These are phyloP conservation scores for Noctua comes DNA, from an alignment of 2,888 invertebrate genomes.

Conservation along the genomic window DNA sequence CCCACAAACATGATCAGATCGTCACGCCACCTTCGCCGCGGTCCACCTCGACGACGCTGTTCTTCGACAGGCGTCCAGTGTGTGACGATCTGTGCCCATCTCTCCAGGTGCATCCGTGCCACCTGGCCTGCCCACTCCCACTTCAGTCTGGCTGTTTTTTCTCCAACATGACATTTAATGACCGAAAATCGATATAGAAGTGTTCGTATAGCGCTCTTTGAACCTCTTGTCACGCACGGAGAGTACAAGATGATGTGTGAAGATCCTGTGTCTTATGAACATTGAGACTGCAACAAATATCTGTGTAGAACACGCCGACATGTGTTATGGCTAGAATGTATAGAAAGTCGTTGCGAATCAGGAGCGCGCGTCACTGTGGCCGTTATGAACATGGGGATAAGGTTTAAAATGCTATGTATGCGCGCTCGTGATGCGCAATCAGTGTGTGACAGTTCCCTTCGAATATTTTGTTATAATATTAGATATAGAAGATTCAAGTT, in stretches of 20 bases:
- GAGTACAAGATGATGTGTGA: not conserved
- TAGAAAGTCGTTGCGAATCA: not conserved
- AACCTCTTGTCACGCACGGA: slow-evolving; percentile 8
- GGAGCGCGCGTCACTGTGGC: not conserved
- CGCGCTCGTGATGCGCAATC: not conserved
- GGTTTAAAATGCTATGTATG: not conserved
- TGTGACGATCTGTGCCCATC: too few relatives aligned
- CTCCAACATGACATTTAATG: too few relatives aligned
- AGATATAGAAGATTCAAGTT: slow-evolving; percentile 19
- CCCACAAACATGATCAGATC: too few relatives aligned
- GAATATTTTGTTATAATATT: slow-evolving; percentile 39
- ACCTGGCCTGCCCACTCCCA: too few relatives aligned
- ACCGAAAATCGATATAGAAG: not conserved
- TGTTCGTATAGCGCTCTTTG: slow-evolving; percentile 15
- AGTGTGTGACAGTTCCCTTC: slow-evolving; percentile 35
- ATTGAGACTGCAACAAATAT: slow-evolving; percentile 2
- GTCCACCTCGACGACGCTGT: too few relatives aligned
- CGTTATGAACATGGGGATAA: not conserved
- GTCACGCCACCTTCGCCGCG: too few relatives aligned
- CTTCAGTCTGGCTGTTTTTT: too few relatives aligned
- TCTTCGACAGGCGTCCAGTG: too few relatives aligned
- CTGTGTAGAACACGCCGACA: not conserved
- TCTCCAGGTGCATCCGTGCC: too few relatives aligned
- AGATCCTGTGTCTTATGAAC: not conserved
- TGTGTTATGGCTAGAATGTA: slow-evolving; percentile 1